phyloP scores from a whole-genome alignment of 2,888 invertebrate genomes.

The Limnephilus auricula region DNA sequence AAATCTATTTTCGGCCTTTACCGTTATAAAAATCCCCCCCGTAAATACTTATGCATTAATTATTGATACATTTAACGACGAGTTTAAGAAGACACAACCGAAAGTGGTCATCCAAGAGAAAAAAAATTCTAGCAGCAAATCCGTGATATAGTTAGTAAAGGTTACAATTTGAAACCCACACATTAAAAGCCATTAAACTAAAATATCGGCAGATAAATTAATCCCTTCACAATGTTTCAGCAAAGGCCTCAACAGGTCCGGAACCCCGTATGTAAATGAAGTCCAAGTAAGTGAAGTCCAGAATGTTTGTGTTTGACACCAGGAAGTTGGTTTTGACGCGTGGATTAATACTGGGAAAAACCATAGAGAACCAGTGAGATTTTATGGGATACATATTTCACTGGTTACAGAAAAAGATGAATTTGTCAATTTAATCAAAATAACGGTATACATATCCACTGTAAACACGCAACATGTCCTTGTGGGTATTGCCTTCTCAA shows the following conservation, averaged over 20 bases:
- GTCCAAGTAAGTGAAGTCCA: not conserved
- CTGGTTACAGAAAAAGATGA: not conserved
- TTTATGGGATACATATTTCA: not conserved
- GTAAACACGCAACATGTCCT: not conserved
- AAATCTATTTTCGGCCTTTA: too few relatives aligned
- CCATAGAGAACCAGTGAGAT: not conserved
- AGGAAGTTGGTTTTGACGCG: not conserved
- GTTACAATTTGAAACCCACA: not conserved
- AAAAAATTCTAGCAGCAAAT: not conserved
- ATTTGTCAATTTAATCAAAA: not conserved
- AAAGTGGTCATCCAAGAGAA: not conserved
- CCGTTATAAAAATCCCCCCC: too few relatives aligned
- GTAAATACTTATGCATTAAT: too few relatives aligned
- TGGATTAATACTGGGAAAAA: not conserved
- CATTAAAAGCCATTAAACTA: not conserved
- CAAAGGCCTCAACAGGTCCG: not conserved
- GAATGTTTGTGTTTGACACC: not conserved
- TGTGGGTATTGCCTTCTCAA: too few relatives aligned
- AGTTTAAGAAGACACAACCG: not conserved
- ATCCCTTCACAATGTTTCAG: too few relatives aligned
- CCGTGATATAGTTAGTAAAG: not conserved
- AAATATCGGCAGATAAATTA: not conserved
- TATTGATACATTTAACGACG: not conserved
- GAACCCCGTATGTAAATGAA: not conserved
- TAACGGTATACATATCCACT: too few relatives aligned